Conservation (phyloP, 2,797 vertebrate species). For the Allobates femoralis region DNA sequence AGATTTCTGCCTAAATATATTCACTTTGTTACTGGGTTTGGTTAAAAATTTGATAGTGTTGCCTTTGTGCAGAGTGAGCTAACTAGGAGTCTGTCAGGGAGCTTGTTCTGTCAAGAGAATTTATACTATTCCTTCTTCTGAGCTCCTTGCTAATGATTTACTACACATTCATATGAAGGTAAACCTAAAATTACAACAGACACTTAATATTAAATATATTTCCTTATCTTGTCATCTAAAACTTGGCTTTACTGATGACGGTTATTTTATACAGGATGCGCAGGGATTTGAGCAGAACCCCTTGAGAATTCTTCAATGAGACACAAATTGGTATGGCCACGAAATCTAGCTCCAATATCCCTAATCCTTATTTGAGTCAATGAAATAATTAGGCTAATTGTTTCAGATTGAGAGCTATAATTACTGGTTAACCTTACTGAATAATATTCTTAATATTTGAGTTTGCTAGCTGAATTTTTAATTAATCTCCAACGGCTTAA, state of each 20-base stretch:
- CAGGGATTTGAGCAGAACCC: neutral
- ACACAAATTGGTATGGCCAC: neutral
- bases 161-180: too few species aligned
- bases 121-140: too few species aligned
- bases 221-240: neutral
- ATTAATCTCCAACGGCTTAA: constrained; percentile 38
- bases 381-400: constrained; percentile 31
- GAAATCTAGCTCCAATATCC: neutral
- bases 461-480: constrained; percentile 32
- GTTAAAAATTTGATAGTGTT: too few species aligned
- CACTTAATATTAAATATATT: neutral
- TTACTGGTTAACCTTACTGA: constrained; percentile 38
- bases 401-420: constrained; percentile 38
- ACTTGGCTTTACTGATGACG: neutral
- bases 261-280: neutral
- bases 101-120: too few species aligned
- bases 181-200: too few species aligned
- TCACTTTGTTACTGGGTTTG: too few species aligned
- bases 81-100: too few species aligned
- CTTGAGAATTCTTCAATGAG: constrained; percentile 11
- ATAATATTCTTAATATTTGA: constrained; percentile 44
- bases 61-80: too few species aligned
- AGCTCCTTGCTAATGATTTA: too few species aligned
- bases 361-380: constrained; percentile 5
- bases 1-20: too few species aligned